These are phyloP conservation scores for Monoplex corrugatus DNA, from an alignment of 2,888 invertebrate species.

Conservation along the genomic window DNA sequence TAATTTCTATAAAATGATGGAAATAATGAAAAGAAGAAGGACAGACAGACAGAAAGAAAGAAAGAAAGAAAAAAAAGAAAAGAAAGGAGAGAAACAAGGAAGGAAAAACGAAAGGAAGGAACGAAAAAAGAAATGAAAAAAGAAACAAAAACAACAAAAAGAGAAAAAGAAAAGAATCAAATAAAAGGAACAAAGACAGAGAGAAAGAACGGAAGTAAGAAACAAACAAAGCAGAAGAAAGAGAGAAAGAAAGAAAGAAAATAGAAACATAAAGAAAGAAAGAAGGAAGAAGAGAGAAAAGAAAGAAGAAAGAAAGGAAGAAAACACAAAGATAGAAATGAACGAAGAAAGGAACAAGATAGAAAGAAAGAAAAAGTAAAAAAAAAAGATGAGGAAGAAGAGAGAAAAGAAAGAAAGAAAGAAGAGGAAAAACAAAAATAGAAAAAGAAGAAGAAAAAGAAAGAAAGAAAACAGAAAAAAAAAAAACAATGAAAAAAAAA, in stretches of 20 bases:
- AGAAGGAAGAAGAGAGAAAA: not conserved
- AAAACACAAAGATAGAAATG: not conserved
- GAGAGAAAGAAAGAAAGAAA: not conserved
- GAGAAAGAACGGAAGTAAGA: not conserved
- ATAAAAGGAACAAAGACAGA: not conserved
- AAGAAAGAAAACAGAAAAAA: no score
- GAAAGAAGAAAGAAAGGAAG: not conserved
- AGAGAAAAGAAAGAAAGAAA: conserved; percentile 7
- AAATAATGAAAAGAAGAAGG: no score
- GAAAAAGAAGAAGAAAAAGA: no score
- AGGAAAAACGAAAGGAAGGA: no score
- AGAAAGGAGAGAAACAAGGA: no score
- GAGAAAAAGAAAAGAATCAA: no score
- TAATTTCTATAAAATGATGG: no score
- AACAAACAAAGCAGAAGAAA: not conserved
- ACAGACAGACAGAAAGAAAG: no score
- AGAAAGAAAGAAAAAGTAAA: not conserved
- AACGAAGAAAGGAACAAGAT: not conserved
- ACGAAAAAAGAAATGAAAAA: no score
- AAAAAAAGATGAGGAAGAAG: not conserved
- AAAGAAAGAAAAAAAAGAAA: no score
- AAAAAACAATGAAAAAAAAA: no score
- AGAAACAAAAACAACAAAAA: no score
- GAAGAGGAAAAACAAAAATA: not conserved
- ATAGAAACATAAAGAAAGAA: not conserved